Evolutionary conservation across 1,140 invertebrate genomes (phyloP).

Genomic region (Hestina assimilis): DNA sequence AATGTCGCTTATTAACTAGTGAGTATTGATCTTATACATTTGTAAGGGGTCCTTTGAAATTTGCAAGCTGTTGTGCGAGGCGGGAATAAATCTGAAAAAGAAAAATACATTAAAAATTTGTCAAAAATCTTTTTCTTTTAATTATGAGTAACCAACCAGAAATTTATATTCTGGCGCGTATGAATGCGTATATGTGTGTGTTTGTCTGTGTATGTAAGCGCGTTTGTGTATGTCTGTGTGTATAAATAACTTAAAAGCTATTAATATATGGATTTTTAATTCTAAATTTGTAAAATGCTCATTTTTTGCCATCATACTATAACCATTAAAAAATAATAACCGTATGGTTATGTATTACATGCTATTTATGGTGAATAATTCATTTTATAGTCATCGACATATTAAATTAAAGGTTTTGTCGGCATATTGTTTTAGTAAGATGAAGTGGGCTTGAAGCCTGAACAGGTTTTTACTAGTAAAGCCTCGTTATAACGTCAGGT

Average conservation of each 20-base stretch:
- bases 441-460: too few relatives aligned
- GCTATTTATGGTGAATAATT: neutral
- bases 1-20: conserved; percentile 58
- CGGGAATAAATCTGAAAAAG: conserved; percentile 47
- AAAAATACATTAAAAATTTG: conserved; percentile 31
- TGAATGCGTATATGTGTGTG: too few relatives aligned
- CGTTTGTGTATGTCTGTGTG: too few relatives aligned
- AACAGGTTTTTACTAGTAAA: conserved; percentile 46
- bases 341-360: neutral
- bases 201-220: too few relatives aligned
- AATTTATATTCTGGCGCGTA: too few relatives aligned
- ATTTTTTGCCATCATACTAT: neutral
- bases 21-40: conserved; percentile 58
- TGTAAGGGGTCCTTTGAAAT: conserved; percentile 16
- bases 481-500: conserved; percentile 47
- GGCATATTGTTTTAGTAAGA: conserved; percentile 48
- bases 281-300: neutral
- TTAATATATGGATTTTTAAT: neutral
- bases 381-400: conserved; percentile 3
- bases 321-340: neutral
- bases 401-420: conserved; percentile 24
- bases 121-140: neutral
- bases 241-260: too few relatives aligned
- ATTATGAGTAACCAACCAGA: too few relatives aligned
- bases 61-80: conserved; percentile 30